These are phyloP conservation scores for Paramormyrops kingsleyae DNA, from an alignment of 2,113 vertebrate species.

Conservation along the genomic window DNA sequence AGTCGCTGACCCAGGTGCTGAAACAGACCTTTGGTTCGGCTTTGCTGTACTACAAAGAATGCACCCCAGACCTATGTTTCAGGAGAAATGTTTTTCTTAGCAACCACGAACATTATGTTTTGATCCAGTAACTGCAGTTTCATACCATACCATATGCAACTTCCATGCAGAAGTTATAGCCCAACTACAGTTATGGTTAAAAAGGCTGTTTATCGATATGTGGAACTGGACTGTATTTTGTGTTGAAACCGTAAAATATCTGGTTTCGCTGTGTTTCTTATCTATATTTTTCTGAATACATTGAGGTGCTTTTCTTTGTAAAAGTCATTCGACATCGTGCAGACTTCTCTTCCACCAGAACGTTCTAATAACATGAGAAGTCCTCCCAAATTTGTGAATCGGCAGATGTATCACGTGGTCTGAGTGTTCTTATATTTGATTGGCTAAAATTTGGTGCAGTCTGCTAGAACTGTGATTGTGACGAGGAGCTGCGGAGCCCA, in stretches of 20 bases:
- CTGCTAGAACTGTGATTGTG: conserved; percentile 54
- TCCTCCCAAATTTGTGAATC: conserved; percentile 46
- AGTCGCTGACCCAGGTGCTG: conserved; percentile 43
- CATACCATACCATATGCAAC: not conserved
- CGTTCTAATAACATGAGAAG: conserved; percentile 26
- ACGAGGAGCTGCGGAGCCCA: conserved; percentile 40
- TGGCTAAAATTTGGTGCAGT: conserved; percentile 89
- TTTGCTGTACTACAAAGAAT: not conserved
- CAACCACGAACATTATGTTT: not conserved
- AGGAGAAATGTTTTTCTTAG: not conserved
- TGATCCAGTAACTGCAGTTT: not conserved
- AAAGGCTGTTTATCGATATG: not conserved
- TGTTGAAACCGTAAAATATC: not conserved
- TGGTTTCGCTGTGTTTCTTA: not conserved
- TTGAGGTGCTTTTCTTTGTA: not conserved
- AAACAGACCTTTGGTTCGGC: conserved; percentile 11
- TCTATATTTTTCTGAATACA: not conserved
- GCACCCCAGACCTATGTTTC: not conserved
- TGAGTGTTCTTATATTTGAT: conserved; percentile 49
- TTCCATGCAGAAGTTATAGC: not conserved
- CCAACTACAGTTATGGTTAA: not conserved
- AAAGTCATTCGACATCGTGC: not conserved
- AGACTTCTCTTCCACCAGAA: conserved; percentile 1
- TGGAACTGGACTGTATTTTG: not conserved
- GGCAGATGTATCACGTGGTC: conserved; percentile 50